Evolutionary conservation across 2,888 invertebrate species (phyloP).

Genomic region (Drosophila diplacantha): DNA sequence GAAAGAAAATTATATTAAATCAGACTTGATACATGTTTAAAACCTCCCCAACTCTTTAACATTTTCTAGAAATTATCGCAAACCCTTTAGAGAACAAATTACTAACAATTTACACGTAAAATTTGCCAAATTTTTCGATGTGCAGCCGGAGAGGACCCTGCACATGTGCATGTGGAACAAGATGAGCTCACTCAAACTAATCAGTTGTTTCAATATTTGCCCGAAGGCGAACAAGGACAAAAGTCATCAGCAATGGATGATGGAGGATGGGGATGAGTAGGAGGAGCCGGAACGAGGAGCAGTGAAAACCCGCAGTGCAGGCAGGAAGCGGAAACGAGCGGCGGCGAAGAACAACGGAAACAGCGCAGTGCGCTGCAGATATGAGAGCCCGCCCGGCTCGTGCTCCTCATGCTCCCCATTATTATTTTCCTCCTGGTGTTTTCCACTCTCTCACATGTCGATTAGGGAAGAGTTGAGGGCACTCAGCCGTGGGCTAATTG

Average conservation of each 20-base stretch:
- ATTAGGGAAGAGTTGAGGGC: conserved; percentile 27
- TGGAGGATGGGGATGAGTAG: not conserved
- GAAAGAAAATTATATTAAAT: not conserved
- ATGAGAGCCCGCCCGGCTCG: conserved; percentile 19
- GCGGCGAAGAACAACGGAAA: conserved; percentile 43
- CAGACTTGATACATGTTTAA: not conserved
- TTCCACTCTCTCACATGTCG: conserved; percentile 21
- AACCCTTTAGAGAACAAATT: not conserved
- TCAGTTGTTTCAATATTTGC: conserved; percentile 69
- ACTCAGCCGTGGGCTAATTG: conserved; percentile 50
- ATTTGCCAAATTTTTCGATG: not conserved
- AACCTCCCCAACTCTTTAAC: not conserved
- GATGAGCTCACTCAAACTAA: conserved; percentile 60
- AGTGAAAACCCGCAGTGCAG: conserved; percentile 21
- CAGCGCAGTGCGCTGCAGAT: conserved; percentile 52
- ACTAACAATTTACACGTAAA: not conserved
- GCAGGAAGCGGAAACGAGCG: conserved; percentile 57
- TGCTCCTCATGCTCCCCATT: not conserved
- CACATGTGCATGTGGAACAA: conserved; percentile 28
- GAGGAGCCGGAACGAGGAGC: not conserved
- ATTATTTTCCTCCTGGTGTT: not conserved
- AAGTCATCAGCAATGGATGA: conserved; percentile 43
- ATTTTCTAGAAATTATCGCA: not conserved
- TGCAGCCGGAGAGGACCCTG: conserved; percentile 6
- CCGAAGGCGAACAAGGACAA: conserved; percentile 40